These are phyloP conservation scores for Drosophila kepulauana DNA, from an alignment of 1,140 invertebrate genomes.

Conservation along the genomic window DNA sequence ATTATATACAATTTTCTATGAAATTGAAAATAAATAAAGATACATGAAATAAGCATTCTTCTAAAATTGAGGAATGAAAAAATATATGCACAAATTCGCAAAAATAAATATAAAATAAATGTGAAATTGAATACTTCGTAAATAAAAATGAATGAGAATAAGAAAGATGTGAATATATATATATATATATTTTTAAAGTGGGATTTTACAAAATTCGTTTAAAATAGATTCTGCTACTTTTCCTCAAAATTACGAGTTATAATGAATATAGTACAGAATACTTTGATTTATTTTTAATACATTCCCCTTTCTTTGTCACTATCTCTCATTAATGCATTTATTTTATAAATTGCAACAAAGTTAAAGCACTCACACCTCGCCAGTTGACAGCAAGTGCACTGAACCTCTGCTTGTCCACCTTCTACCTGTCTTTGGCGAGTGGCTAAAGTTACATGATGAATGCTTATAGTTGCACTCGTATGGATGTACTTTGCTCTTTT, in stretches of 20 bases:
- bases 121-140: no score
- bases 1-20: no score
- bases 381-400: conserved; percentile 19
- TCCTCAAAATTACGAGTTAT: neutral
- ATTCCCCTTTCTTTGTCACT: neutral
- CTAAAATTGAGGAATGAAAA: no score
- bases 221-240: neutral
- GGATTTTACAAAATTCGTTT: no score
- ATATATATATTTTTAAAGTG: no score
- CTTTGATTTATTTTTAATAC: neutral
- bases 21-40: no score
- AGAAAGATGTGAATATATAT: no score
- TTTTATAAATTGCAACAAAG: conserved; percentile 43
- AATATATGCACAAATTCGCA: no score
- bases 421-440: neutral
- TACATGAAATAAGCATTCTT: no score
- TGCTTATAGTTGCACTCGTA: conserved; percentile 56
- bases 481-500: conserved; percentile 38
- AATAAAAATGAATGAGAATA: no score
- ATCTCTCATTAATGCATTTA: conserved; percentile 52
- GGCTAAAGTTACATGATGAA: conserved; percentile 66
- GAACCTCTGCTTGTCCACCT: conserved; percentile 23
- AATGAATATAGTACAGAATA: neutral
- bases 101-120: no score
- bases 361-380: conserved; percentile 27